Percentiles rank a stretch among this genome's conserved stretches.
Conservation (phyloP, 2,888 invertebrate genomes). For the Leptura quadrifasciata region DNA sequence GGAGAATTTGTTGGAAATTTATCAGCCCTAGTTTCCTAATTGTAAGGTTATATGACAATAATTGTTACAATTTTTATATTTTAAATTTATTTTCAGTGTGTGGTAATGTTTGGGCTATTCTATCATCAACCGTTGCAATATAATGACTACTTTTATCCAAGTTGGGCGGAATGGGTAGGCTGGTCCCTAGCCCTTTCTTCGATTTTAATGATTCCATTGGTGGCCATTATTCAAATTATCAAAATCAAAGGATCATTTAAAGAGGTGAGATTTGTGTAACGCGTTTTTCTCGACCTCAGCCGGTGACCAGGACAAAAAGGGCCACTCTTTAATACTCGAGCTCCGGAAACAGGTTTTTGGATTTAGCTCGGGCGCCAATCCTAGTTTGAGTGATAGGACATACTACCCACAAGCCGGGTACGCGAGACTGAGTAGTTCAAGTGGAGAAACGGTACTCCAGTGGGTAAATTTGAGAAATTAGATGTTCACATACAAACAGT, state of each 20-base stretch:
- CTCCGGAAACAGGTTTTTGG: too few relatives aligned
- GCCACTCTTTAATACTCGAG: too few relatives aligned
- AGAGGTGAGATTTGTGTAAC: slow-evolving; percentile 77
- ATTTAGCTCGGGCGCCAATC: too few relatives aligned
- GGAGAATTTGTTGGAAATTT: slow-evolving; percentile 92
- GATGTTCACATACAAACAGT: too few relatives aligned
- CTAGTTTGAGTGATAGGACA: too few relatives aligned
- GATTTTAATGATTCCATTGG: slow-evolving; percentile 83
- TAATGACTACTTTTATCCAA: slow-evolving; percentile 82
- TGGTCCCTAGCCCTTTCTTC: slow-evolving; percentile 85
- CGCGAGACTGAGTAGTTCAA: too few relatives aligned
- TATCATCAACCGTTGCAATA: slow-evolving; percentile 81
- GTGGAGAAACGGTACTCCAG: too few relatives aligned
- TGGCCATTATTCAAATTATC: slow-evolving; percentile 79
- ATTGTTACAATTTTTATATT: slow-evolving; percentile 9
- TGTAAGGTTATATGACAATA: slow-evolving; percentile 75
- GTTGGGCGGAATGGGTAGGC: slow-evolving; percentile 83
- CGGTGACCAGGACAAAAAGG: too few relatives aligned
- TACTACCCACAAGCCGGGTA: too few relatives aligned
- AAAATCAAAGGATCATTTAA: slow-evolving; percentile 81
- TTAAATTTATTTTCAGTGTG: slow-evolving; percentile 74
- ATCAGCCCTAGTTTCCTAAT: slow-evolving; percentile 87
- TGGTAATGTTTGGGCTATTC: slow-evolving; percentile 80
- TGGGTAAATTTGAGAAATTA: too few relatives aligned
- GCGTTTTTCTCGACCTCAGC: too few relatives aligned